A percentile compares a stretch with the other conserved stretches of the same genome.
These are phyloP conservation scores for Orestias chungarensis DNA, from an alignment of 2,797 vertebrate species.

Conservation along the genomic window DNA sequence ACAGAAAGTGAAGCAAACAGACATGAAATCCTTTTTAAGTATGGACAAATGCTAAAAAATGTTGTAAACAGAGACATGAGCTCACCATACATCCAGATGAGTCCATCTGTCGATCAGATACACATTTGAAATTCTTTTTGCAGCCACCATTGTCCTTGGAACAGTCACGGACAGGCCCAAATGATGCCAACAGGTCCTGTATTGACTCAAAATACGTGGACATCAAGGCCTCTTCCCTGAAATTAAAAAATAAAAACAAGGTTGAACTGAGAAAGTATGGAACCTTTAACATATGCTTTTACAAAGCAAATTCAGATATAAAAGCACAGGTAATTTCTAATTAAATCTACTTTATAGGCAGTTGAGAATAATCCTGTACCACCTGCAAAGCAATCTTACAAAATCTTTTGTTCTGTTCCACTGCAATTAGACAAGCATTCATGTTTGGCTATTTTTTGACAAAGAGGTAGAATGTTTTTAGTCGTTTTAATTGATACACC, in stretches of 20 bases:
- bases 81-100: conserved; percentile 95
- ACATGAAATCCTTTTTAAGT: background rate
- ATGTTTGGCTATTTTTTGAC: conserved; percentile 8
- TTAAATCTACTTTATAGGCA: conserved; percentile 15
- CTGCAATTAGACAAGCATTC: conserved; percentile 29
- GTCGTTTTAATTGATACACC: conserved; percentile 14
- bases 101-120: conserved; percentile 92
- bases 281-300: background rate
- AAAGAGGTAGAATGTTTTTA: background rate
- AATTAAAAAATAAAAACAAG: conserved; percentile 39
- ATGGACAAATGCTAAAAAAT: background rate
- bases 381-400: conserved; percentile 17
- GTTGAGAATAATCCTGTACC: conserved; percentile 25
- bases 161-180: conserved; percentile 94
- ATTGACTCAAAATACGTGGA: conserved; percentile 97
- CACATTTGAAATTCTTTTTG: conserved; percentile 97
- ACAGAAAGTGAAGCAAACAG: too few relatives aligned
- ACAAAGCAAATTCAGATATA: background rate
- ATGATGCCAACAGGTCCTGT: conserved; percentile 94
- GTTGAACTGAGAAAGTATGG: background rate
- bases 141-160: conserved; percentile 95
- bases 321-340: conserved; percentile 4
- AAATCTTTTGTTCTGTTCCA: conserved; percentile 2
- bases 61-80: background rate
- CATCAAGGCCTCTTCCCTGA: conserved; percentile 96